A percentile compares a stretch with the other conserved stretches of the same genome.
phyloP scores from a whole-genome alignment of 2,888 invertebrate genomes.

The Uropetala carovei region DNA sequence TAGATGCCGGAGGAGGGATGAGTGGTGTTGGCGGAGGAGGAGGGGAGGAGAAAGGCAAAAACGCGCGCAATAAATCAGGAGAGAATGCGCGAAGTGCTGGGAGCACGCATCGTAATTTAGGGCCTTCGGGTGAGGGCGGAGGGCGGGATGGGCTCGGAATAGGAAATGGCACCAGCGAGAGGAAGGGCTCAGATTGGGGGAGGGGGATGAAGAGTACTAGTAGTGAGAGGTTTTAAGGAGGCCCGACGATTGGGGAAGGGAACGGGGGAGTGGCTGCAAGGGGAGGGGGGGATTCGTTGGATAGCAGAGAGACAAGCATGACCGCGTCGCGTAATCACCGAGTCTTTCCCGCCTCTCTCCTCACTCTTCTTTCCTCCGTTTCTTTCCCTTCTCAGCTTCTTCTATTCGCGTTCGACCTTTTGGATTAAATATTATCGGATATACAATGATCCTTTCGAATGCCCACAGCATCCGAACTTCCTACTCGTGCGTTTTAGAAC shows the following conservation, averaged over 20 bases:
- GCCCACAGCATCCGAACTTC: no score
- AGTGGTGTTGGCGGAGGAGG: neutral
- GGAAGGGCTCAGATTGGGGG: neutral
- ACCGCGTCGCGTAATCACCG: conserved; percentile 28
- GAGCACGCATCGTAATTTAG: conserved; percentile 65
- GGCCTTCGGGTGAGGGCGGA: neutral
- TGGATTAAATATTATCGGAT: no score
- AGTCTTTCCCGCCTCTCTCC: neutral
- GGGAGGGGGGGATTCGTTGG: neutral
- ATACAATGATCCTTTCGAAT: no score
- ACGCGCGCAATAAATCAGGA: conserved; percentile 60
- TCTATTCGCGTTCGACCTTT: neutral
- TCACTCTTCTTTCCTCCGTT: neutral
- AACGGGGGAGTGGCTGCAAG: neutral
- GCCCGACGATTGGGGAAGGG: neutral
- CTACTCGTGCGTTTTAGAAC: no score
- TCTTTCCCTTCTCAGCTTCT: neutral
- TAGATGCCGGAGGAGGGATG: neutral
- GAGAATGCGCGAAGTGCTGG: conserved; percentile 64
- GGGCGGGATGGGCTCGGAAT: neutral
- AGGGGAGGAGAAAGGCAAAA: neutral
- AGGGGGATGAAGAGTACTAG: neutral
- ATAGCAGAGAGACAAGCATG: conserved; percentile 27
- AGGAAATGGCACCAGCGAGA: neutral
- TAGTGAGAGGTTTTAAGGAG: no score